A percentile compares a stretch with the other conserved stretches of the same genome.
phyloP scores from a whole-genome alignment of 2,797 vertebrate species.

The Oreochromis mossambicus region DNA sequence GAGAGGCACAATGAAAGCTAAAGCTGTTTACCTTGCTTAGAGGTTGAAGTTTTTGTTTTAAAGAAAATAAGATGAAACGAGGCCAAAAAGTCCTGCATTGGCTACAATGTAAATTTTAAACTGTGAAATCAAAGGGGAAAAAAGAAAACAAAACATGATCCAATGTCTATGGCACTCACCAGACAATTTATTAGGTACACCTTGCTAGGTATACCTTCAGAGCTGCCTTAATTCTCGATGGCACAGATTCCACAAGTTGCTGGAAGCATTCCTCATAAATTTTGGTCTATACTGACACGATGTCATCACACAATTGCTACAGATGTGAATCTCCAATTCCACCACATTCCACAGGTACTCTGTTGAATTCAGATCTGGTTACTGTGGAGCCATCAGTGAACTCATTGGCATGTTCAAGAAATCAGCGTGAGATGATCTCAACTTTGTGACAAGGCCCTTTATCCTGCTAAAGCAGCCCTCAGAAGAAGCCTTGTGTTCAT shows the following conservation, averaged over 20 bases:
- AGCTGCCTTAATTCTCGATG: background rate
- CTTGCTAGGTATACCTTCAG: background rate
- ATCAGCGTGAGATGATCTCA: background rate
- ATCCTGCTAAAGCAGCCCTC: background rate
- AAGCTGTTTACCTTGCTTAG: background rate
- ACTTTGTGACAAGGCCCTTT: background rate
- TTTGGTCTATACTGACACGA: background rate
- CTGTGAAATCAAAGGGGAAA: background rate
- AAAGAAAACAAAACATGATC: background rate
- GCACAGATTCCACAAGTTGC: background rate
- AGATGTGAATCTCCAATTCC: background rate
- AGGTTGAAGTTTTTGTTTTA: background rate
- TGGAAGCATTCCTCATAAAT: background rate
- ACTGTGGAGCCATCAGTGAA: background rate
- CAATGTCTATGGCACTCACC: background rate
- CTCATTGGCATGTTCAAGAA: background rate
- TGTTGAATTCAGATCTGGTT: background rate
- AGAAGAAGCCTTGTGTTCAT: background rate
- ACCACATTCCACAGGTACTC: background rate
- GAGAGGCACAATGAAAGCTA: background rate
- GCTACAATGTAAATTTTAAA: background rate
- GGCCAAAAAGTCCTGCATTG: background rate
- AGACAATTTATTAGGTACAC: background rate
- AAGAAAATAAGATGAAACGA: background rate
- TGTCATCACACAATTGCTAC: background rate